These are phyloP conservation scores for Solen grandis DNA, from an alignment of 1,140 invertebrate species.

Conservation along the genomic window DNA sequence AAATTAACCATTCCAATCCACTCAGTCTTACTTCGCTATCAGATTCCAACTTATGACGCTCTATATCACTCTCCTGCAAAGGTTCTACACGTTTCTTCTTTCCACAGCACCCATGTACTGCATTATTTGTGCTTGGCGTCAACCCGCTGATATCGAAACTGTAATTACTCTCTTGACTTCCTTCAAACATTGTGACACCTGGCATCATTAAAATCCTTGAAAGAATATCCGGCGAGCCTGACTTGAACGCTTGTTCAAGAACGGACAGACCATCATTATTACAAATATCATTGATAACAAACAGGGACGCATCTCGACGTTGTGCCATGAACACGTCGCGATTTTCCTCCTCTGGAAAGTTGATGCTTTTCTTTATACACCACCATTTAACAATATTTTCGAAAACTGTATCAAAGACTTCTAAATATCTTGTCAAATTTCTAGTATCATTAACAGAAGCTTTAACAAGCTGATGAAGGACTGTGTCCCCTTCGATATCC, in stretches of 20 bases:
- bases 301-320: slow-evolving; percentile 60
- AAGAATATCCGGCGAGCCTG: slow-evolving; percentile 59
- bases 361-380: slow-evolving; percentile 52
- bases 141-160: slow-evolving; percentile 67
- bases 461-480: slow-evolving; percentile 66
- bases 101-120: slow-evolving; percentile 50
- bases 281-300: slow-evolving; percentile 57
- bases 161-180: not conserved
- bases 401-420: slow-evolving; percentile 63
- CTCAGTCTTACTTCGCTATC: slow-evolving; percentile 26
- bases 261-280: slow-evolving; percentile 68
- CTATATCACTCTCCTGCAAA: not conserved
- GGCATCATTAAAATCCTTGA: slow-evolving; percentile 53
- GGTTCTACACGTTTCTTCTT: slow-evolving; percentile 35
- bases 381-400: slow-evolving; percentile 63
- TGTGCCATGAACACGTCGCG: slow-evolving; percentile 25
- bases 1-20: slow-evolving; percentile 65
- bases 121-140: slow-evolving; percentile 66
- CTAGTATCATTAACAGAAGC: slow-evolving; percentile 42
- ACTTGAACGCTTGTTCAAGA: slow-evolving; percentile 64
- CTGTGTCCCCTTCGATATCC: slow-evolving; percentile 68
- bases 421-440: slow-evolving; percentile 43
- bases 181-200: slow-evolving; percentile 57
- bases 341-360: slow-evolving; percentile 61
- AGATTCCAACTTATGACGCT: not conserved